These are phyloP conservation scores for Papilio dardanus DNA, from an alignment of 1,140 invertebrate species.

Conservation along the genomic window DNA sequence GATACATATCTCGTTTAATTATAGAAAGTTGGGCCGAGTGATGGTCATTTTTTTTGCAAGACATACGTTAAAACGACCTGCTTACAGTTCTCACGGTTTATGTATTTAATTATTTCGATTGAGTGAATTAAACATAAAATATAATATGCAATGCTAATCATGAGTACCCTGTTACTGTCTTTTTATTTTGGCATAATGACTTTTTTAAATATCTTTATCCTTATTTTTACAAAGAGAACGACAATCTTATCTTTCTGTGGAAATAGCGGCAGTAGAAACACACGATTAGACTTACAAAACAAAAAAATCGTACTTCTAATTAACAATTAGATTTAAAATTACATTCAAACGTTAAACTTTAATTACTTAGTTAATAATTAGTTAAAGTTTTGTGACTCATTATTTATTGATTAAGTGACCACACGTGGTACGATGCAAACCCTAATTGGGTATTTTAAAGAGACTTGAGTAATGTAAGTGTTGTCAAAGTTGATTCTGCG, in stretches of 20 bases:
- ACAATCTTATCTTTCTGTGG: neutral
- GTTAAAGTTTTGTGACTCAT: too few species aligned
- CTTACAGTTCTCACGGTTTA: neutral
- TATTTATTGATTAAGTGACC: too few species aligned
- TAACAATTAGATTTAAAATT: too few species aligned
- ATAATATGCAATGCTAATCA: neutral
- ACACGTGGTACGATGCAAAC: too few species aligned
- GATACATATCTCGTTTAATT: conserved; percentile 36
- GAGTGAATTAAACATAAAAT: neutral
- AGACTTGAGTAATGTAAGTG: conserved; percentile 3
- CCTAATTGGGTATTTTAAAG: neutral
- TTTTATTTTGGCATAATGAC: neutral
- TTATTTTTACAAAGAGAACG: neutral
- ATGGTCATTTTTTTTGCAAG: conserved; percentile 17
- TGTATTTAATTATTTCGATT: too few species aligned
- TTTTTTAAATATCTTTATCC: too few species aligned
- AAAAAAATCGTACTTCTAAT: too few species aligned
- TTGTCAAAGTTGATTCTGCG: neutral
- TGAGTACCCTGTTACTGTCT: neutral
- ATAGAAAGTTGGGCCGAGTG: conserved; percentile 32
- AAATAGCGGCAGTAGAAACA: neutral
- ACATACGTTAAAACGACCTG: neutral
- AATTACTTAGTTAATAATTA: too few species aligned
- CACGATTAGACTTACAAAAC: neutral
- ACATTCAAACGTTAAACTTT: too few species aligned